These are phyloP conservation scores for Eupithecia exiguata DNA, from an alignment of 2,888 invertebrate species.

Conservation along the genomic window DNA sequence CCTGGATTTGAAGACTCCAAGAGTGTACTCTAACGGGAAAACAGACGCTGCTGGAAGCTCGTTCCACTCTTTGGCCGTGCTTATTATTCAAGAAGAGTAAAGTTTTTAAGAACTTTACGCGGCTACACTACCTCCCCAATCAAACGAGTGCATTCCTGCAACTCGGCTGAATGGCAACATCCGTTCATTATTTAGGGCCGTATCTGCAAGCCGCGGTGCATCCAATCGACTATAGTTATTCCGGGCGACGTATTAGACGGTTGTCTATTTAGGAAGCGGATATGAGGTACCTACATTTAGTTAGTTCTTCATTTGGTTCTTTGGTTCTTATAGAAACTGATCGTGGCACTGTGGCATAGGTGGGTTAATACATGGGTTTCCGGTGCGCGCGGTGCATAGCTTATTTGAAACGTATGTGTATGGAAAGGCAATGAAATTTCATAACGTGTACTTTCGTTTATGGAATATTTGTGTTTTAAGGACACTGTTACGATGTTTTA, in stretches of 20 bases:
- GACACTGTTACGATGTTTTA: slow-evolving; percentile 42
- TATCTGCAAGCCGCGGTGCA: slow-evolving; percentile 53
- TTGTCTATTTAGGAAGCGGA: slow-evolving; percentile 84
- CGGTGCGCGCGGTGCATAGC: slow-evolving; percentile 80
- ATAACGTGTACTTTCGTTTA: slow-evolving; percentile 73
- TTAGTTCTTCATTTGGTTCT: slow-evolving; percentile 81
- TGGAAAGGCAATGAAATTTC: slow-evolving; percentile 74
- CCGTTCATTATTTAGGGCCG: slow-evolving; percentile 50
- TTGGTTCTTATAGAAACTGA: slow-evolving; percentile 17
- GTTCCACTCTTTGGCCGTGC: too few relatives aligned
- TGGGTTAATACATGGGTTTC: slow-evolving; percentile 79
- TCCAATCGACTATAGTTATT: slow-evolving; percentile 81
- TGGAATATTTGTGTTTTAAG: slow-evolving; percentile 69
- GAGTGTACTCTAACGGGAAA: too few relatives aligned
- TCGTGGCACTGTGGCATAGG: slow-evolving; percentile 47
- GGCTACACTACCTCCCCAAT: background rate
- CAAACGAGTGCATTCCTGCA: slow-evolving; percentile 21
- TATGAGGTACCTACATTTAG: slow-evolving; percentile 74
- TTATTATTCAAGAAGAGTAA: too few relatives aligned
- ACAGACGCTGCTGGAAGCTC: too few relatives aligned
- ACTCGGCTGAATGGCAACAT: slow-evolving; percentile 42
- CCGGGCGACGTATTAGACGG: slow-evolving; percentile 79
- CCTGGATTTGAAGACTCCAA: too few relatives aligned
- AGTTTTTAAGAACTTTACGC: background rate
- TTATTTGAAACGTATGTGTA: slow-evolving; percentile 72